Percentiles rank a stretch among this genome's conserved stretches.
Conservation (phyloP, 2,113 vertebrate species). For the Mionectes macconnelli region DNA sequence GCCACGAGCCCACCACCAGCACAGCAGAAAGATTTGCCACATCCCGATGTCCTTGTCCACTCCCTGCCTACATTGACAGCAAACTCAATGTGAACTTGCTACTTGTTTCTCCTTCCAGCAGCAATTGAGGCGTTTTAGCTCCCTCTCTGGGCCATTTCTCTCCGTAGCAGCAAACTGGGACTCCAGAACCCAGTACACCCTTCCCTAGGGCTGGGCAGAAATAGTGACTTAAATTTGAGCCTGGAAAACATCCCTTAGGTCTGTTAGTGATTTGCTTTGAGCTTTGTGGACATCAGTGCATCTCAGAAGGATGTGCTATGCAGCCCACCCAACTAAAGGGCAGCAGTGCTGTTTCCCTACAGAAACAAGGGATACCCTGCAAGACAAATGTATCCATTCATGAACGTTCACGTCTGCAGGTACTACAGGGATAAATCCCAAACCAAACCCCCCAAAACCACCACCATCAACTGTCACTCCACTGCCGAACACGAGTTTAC, state of each 20-base stretch:
- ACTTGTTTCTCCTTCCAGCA: not conserved
- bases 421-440: not conserved
- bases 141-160: not conserved
- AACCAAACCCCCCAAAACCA: not conserved
- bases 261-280: not conserved
- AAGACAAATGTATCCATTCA: not conserved
- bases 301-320: not conserved
- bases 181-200: not conserved
- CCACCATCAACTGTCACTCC: not conserved
- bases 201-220: not conserved
- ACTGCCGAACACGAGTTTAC: not conserved
- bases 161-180: not conserved
- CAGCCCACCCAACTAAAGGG: not conserved
- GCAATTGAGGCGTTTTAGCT: not conserved
- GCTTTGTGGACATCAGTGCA: not conserved
- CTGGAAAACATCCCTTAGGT: not conserved
- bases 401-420: not conserved
- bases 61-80: not conserved
- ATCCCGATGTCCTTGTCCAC: not conserved
- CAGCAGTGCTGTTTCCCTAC: not conserved
- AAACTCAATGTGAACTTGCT: not conserved
- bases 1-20: accelerated
- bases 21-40: not conserved
- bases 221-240: not conserved
- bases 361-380: not conserved